Conservation (phyloP, 2,888 invertebrate species). For the Crepidodera aurea region DNA sequence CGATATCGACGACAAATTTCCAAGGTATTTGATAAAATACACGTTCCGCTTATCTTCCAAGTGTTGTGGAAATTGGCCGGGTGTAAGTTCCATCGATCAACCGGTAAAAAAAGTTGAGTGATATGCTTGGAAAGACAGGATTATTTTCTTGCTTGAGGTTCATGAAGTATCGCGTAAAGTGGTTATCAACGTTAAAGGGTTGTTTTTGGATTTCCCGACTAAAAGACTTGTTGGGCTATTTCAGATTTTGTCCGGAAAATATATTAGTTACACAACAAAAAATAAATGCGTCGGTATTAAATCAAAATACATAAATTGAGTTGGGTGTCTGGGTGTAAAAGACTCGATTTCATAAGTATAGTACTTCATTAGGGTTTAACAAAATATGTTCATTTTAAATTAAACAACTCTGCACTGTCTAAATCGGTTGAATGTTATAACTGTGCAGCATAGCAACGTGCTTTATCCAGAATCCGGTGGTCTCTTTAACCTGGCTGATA, state of each 20-base stretch:
- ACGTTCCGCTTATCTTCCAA: not conserved
- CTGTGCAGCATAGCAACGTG: conserved; percentile 15
- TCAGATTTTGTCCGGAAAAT: not conserved
- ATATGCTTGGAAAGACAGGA: not conserved
- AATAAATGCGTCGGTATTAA: too few species aligned
- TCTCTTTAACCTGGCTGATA: conserved; percentile 24
- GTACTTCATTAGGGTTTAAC: too few species aligned
- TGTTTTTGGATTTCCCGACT: not conserved
- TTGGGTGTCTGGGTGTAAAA: too few species aligned
- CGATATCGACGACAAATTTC: too few species aligned
- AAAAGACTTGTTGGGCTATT: not conserved
- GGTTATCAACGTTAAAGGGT: not conserved
- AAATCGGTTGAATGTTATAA: too few species aligned
- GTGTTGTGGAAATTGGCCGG: not conserved
- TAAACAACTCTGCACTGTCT: too few species aligned
- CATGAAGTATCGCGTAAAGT: not conserved
- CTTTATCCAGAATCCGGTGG: conserved; percentile 19
- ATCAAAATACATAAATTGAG: too few species aligned
- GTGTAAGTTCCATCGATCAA: not conserved
- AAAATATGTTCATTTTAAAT: too few species aligned
- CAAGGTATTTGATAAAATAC: too few species aligned
- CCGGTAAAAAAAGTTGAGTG: not conserved
- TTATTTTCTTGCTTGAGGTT: conserved; percentile 2
- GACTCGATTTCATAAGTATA: too few species aligned
- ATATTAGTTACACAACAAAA: too few species aligned